These are phyloP conservation scores for Tenthredo mesomela DNA, from an alignment of 2,888 invertebrate species.

Conservation along the genomic window DNA sequence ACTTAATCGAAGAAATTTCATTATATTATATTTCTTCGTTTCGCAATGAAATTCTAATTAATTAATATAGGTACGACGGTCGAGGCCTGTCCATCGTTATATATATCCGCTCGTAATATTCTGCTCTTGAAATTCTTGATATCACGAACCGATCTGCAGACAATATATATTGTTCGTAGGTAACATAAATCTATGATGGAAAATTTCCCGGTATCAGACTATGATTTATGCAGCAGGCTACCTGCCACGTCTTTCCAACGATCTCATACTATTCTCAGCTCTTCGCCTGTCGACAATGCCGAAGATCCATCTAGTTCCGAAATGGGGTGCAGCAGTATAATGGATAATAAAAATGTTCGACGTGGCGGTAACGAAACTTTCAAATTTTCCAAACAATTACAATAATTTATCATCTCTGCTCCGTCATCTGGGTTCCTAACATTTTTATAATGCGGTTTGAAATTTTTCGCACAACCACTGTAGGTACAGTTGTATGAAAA, in stretches of 20 bases:
- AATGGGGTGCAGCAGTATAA: neutral
- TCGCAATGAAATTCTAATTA: slow-evolving; percentile 5
- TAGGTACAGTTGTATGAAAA: neutral
- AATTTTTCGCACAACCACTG: neutral
- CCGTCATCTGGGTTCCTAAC: neutral
- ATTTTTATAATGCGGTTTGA: neutral
- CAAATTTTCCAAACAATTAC: neutral
- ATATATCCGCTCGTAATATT: neutral
- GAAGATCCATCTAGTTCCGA: slow-evolving; percentile 33
- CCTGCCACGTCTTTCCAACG: neutral
- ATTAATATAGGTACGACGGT: neutral
- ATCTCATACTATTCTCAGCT: neutral
- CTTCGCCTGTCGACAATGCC: neutral
- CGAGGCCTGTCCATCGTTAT: neutral
- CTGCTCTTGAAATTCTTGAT: neutral
- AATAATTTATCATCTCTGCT: slow-evolving; percentile 11
- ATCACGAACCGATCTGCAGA: neutral
- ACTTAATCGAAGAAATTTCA: neutral
- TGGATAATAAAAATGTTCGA: slow-evolving; percentile 18
- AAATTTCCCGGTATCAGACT: slow-evolving; percentile 12
- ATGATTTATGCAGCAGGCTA: slow-evolving; percentile 36
- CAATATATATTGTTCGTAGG: slow-evolving; percentile 7
- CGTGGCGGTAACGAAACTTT: slow-evolving; percentile 16
- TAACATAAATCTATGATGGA: slow-evolving; percentile 10
- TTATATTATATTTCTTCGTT: neutral